Percentiles rank a stretch among this genome's conserved stretches.
Conservation (phyloP, 2,888 invertebrate species). For the Acronicta aceris region DNA sequence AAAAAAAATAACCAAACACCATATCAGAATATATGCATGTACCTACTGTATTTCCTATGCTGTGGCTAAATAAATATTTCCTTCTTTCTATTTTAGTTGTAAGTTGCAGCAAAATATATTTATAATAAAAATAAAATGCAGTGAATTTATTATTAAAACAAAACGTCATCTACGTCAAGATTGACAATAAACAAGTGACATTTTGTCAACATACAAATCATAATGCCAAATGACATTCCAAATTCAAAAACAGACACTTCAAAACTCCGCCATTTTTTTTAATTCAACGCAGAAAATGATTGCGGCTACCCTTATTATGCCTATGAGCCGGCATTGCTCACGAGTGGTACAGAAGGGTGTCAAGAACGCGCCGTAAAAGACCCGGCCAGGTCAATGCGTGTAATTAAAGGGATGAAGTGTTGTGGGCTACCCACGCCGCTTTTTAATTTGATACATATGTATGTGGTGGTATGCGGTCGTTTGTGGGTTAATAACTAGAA, state of each 20-base stretch:
- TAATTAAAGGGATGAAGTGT: constrained; percentile 48
- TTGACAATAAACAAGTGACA: no score
- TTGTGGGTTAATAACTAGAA: constrained; percentile 43
- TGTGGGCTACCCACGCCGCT: constrained; percentile 16
- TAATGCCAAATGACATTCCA: neutral
- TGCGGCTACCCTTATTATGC: constrained; percentile 40
- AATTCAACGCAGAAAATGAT: constrained; percentile 18
- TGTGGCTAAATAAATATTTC: no score
- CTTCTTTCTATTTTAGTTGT: no score
- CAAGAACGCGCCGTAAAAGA: constrained; percentile 48
- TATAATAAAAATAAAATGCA: neutral
- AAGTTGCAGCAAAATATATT: neutral
- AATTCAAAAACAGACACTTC: constrained; percentile 14
- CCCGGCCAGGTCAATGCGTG: constrained; percentile 50
- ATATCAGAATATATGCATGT: no score
- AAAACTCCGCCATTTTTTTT: constrained; percentile 10
- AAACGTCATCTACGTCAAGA: no score
- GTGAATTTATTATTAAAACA: no score
- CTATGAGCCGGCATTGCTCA: constrained; percentile 34
- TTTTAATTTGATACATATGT: constrained; percentile 53
- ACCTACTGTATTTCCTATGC: no score
- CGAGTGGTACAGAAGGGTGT: constrained; percentile 54
- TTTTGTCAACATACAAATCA: neutral
- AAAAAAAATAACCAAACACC: no score
- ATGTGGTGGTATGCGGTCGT: constrained; percentile 16